Evolutionary conservation across 1,140 invertebrate species (phyloP), one percentile per base, ranked within the genome.

Genomic region (Phortica variegata): DNA sequence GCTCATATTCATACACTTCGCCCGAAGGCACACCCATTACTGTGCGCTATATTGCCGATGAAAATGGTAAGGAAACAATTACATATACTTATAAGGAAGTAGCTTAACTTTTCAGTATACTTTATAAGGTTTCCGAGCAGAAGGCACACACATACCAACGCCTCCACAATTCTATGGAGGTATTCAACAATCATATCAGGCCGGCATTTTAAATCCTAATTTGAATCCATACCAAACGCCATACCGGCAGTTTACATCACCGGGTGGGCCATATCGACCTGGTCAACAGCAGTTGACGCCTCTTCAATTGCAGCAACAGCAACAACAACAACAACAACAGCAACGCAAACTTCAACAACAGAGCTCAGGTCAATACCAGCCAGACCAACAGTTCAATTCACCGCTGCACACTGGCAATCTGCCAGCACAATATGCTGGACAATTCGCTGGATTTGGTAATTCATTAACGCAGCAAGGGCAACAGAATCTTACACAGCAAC

Each of bases 1-100:
- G 79, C 74, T 81, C 79, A 13, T 85, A 80, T 61, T 80, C 78
- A 16, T 85, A 85, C 65, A 83, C 82, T 9, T 80, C 80, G 3
- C 80, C 82, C 0, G 81, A 84, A 38, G 74, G 80, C 29, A 73
- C 77, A n/a, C 75, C 78, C 13, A 78, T 83, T 23, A 73, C 65
- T 0, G 76, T 85, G 13, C 78, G 76, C 3, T 85, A 84, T 56
- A 78, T 80, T 7, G 83, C 83, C 16, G 83, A 84, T 58, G 80
- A 84, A 52, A 79, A 80, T 47, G 81, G 58, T 57, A 21, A 31
- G 40, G 13, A 34, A 29, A 29, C 12, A 29, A 29, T 12, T n/a
- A n/a, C n/a, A n/a, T n/a, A n/a, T n/a, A n/a, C n/a, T n/a, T n/a
- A n/a, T n/a, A n/a, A n/a, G n/a, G n/a, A n/a, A 19, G 7, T 23